Percentiles rank a stretch among this genome's conserved stretches.
phyloP scores from a whole-genome alignment of 1,140 invertebrate genomes.

The Scaptomyza hsui region DNA sequence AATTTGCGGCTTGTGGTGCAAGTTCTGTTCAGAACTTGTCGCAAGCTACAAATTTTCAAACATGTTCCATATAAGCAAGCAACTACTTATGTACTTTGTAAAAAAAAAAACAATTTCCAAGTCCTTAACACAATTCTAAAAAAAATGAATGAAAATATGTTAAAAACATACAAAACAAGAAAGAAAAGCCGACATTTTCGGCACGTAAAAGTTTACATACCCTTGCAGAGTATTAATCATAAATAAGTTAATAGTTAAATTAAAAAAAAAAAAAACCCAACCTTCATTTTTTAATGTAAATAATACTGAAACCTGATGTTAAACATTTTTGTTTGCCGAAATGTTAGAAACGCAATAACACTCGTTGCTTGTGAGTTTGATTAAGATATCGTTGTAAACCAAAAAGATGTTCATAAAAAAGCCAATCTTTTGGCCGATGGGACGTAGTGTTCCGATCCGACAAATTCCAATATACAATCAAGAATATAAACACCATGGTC shows the following conservation, averaged over 20 bases:
- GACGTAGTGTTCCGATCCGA: neutral
- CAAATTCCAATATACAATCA: too few species aligned
- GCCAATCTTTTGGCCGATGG: neutral
- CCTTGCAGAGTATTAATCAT: neutral
- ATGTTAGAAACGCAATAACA: too few species aligned
- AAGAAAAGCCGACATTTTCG: neutral
- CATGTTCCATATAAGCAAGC: slow-evolving; percentile 43
- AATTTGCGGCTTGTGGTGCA: slow-evolving; percentile 10
- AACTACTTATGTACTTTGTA: slow-evolving; percentile 50
- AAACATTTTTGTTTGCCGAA: too few species aligned
- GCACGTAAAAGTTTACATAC: neutral
- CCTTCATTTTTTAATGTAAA: too few species aligned
- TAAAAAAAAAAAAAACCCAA: too few species aligned
- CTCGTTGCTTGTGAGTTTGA: too few species aligned
- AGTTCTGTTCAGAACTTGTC: slow-evolving; percentile 9
- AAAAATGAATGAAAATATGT: slow-evolving; percentile 45
- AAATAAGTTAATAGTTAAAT: too few species aligned
- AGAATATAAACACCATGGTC: too few species aligned
- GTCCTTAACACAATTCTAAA: slow-evolving; percentile 48
- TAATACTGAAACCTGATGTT: too few species aligned
- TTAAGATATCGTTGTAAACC: too few species aligned
- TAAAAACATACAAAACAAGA: slow-evolving; percentile 67
- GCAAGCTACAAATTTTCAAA: slow-evolving; percentile 19
- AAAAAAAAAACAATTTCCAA: slow-evolving; percentile 64
- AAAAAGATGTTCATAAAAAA: neutral